These are phyloP conservation scores for Anastatus disparis DNA, from an alignment of 1,140 invertebrate species.

Conservation along the genomic window DNA sequence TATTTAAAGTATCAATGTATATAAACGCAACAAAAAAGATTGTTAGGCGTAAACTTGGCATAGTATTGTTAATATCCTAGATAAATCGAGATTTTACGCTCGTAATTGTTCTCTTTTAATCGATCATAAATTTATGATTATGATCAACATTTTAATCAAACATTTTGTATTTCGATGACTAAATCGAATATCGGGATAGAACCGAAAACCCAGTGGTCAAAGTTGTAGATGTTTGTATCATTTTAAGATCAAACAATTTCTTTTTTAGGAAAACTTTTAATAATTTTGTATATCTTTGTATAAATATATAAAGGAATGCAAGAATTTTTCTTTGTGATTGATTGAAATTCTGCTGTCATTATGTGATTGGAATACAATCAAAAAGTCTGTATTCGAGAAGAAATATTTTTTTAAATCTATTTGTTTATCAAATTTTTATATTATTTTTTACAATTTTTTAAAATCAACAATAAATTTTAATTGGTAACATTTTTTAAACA, in stretches of 20 bases:
- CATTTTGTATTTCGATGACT: neutral
- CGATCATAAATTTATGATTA: neutral
- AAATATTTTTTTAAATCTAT: neutral
- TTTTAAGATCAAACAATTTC: no score
- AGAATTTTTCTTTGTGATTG: no score
- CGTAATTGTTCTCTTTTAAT: neutral
- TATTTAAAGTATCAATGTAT: neutral
- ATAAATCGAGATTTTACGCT: no score
- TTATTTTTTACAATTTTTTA: no score
- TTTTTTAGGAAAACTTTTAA: no score
- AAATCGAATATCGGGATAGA: neutral
- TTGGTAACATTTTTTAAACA: no score
- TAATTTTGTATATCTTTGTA: neutral
- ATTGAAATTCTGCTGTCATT: no score
- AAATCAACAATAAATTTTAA: no score
- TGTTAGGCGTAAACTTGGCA: neutral
- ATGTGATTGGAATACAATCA: no score
- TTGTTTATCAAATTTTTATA: no score
- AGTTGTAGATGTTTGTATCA: neutral
- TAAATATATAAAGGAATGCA: neutral
- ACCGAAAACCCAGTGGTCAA: neutral
- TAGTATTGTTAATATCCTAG: no score
- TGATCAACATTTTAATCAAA: neutral
- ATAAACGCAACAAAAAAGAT: neutral
- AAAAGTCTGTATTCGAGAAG: no score